Evolutionary conservation across 92 coral and sea anemone genomes (phyloP).

Genomic region (Zoanthus sociatus): DNA sequence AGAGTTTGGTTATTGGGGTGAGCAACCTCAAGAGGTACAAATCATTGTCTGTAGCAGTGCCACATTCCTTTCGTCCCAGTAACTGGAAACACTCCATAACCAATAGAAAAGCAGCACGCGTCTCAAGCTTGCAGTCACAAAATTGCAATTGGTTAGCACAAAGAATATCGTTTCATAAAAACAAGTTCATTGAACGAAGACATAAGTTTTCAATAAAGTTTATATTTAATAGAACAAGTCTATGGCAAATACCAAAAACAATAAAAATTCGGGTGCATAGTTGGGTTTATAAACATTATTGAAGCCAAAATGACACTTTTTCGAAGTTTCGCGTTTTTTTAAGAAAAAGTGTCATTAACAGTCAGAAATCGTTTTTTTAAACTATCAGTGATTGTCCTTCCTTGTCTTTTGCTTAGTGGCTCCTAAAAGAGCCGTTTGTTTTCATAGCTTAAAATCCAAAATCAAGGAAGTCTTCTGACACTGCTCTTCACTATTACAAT

Average conservation of each 20-base stretch:
- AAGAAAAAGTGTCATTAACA: too few relatives aligned
- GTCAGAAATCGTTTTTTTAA: too few relatives aligned
- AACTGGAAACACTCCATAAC: constrained; percentile 81
- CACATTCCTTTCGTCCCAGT: constrained; percentile 86
- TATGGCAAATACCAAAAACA: neutral
- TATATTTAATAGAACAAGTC: neutral
- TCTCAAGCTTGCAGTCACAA: constrained; percentile 70
- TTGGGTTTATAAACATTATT: too few relatives aligned
- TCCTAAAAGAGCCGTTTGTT: constrained; percentile 44
- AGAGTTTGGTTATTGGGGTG: constrained; percentile 85
- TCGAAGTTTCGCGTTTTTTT: too few relatives aligned
- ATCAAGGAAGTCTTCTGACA: too few relatives aligned
- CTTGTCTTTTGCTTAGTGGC: constrained; percentile 48
- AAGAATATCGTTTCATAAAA: neutral
- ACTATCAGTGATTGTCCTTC: constrained; percentile 13
- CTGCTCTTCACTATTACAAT: too few relatives aligned
- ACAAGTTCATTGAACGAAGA: neutral
- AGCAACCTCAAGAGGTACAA: constrained; percentile 75
- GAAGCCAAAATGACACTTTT: too few relatives aligned
- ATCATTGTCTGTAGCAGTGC: constrained; percentile 72
- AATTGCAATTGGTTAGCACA: neutral
- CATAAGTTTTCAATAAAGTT: neutral
- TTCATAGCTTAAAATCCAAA: neutral
- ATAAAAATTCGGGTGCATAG: neutral
- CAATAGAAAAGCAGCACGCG: constrained; percentile 81